Evolutionary conservation across 2,888 invertebrate genomes (phyloP), one percentile per base, ranked within the genome.

Genomic region (Catonia carolina): DNA sequence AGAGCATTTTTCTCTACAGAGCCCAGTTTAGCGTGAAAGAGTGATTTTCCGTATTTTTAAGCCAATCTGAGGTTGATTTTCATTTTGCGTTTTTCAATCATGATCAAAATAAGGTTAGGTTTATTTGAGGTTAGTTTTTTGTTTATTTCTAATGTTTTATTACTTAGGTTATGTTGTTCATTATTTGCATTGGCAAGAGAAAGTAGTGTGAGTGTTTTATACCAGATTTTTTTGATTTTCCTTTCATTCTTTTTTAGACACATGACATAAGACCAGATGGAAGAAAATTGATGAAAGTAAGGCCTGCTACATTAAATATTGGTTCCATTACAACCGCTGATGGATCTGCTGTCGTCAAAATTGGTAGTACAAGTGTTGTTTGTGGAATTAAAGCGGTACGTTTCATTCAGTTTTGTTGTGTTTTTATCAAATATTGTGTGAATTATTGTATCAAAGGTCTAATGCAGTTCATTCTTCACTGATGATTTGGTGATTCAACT

Each of bases 361-460:
- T 90, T 66, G 93, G 93, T 17, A 85, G 86, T 67, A 90, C 91
- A 1, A 83, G 85, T 45, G 84, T 90, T 36, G 78, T 90, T 48
- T 92, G 92, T 74, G 91, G 91, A 5, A 84, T 92, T 55, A 88
- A 90, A 77, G 84, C 88, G 65, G 89, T 55, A 42, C 42, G 47
- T 18, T 2, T 17, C 12, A 22, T 17, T 33, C 6, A n/a, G 22
- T 6, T 22, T 20, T 14, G 18, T 27, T 49, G n/a, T 51, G 8
- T 12, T 12, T 14, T 41, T 12, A 10, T 14, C 14, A 41, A 12
- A 41, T 41, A 41, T 12, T 7, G 7, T 7, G 14, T 41, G 14
- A 12, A 41, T 12, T 15, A 41, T 10, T 41, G 14, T 59, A n/a
- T 39, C 8, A 39, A 39, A 15, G 31, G 35, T 10, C 17, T 37